Evolutionary conservation across 2,888 invertebrate genomes (phyloP), one percentile per base, ranked within the genome.

Genomic region (Hypercompe scribonia): DNA sequence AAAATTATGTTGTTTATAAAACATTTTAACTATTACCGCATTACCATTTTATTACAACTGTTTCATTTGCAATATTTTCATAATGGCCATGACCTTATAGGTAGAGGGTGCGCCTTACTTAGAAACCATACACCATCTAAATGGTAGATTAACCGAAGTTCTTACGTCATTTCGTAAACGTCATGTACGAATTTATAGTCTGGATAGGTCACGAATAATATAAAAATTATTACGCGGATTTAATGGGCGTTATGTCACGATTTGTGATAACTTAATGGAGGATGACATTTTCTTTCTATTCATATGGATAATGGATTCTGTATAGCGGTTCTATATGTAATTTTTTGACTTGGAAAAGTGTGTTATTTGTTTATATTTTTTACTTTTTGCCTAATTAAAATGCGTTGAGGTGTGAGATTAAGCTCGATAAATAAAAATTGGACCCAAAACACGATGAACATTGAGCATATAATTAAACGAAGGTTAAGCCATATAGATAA

Each of bases 1-100:
- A 33, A 72, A 46, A 67, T 46, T 68, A 34, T 34, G 21, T 68
- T 68, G 63, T 63, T 63, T 71, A 24, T 61, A 67, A 71, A 71
- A 34, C 18, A 65, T 36, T 66, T 28, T n/a, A 4, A 28, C 10
- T n/a, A n/a, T n/a, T n/a, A n/a, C n/a, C n/a, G n/a, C n/a, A n/a
- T 64, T 46, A 21, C 5, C 65, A 39, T 28, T 4, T 61, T 61
- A 28, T 61, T 31, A 31, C 18, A 31, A 31, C 31, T 1, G 2
- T 61, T 13, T 13, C 18, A 61, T 31, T 61, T 61, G 7, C 18
- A 61, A 31, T 28, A 50, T 74, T 31, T 50, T 65, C 50, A 63
- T 71, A 58, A n/a, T 10, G 28, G 42, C 81, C 79, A 42, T 81
- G 79, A 74, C 74, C 70, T 58, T 36, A 34, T 15, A 71, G 78